A percentile compares a stretch with the other conserved stretches of the same genome.
Conservation (phyloP, 2,113 vertebrate genomes). For the Peucedramus taeniatus region DNA sequence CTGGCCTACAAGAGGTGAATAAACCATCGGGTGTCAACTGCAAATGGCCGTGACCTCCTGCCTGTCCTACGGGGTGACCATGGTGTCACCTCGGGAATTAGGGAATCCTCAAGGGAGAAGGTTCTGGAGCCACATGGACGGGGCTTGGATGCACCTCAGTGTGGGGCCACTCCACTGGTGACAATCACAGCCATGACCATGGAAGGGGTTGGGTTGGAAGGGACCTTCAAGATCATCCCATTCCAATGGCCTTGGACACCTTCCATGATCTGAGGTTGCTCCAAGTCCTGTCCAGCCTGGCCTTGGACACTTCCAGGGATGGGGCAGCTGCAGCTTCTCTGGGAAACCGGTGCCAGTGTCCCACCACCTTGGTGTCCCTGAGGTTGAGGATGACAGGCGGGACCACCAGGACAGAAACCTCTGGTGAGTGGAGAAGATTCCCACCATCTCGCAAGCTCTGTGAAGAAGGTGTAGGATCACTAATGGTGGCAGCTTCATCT, state of each 20-base stretch:
- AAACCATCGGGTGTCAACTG: accelerated
- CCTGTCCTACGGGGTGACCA: background rate
- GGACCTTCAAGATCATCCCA: background rate
- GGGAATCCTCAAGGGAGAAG: background rate
- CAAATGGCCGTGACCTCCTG: background rate
- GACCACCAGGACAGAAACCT: background rate
- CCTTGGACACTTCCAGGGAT: background rate
- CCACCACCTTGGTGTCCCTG: background rate
- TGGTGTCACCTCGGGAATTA: background rate
- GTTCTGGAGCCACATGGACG: background rate
- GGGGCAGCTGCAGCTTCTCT: background rate
- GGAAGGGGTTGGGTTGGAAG: background rate
- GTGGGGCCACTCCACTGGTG: background rate
- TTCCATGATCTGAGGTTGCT: accelerated
- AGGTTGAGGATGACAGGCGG: background rate
- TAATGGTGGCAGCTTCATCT: background rate
- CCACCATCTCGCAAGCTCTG: background rate
- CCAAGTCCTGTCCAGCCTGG: accelerated
- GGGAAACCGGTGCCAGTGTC: background rate
- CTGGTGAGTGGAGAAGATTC: accelerated
- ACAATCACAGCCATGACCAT: background rate
- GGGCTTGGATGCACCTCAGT: background rate
- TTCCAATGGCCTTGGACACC: background rate
- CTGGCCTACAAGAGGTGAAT: too few relatives aligned
- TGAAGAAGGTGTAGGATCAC: accelerated